Conservation (phyloP, 2,113 vertebrate species). For the Heterocephalus glaber region DNA sequence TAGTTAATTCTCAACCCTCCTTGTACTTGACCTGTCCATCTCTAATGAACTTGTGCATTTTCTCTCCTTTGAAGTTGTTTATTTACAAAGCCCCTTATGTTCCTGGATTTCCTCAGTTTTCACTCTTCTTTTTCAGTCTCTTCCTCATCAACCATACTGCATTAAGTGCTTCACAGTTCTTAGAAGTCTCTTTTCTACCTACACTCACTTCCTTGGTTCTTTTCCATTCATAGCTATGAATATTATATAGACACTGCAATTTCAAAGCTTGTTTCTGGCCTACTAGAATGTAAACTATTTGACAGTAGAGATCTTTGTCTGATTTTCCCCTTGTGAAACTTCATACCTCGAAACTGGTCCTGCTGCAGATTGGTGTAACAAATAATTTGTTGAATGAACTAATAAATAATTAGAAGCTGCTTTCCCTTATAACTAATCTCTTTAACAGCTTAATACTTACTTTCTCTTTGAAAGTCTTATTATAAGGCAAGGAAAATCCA, state of each 20-base stretch:
- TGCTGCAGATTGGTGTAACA: background rate
- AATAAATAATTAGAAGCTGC: background rate
- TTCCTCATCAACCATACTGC: background rate
- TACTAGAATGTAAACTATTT: background rate
- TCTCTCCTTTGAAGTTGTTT: constrained; percentile 15
- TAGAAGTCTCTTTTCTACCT: background rate
- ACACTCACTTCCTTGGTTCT: background rate
- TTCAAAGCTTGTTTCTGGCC: background rate
- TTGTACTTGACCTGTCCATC: background rate
- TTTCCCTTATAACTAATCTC: constrained; percentile 19
- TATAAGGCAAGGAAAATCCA: background rate
- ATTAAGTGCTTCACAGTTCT: background rate
- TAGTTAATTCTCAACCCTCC: background rate
- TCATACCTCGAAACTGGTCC: background rate
- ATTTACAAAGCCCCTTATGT: background rate
- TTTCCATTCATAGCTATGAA: background rate
- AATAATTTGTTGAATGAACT: background rate
- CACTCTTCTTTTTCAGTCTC: background rate
- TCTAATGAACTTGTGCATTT: background rate
- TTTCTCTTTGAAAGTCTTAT: constrained; percentile 20
- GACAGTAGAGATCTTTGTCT: background rate
- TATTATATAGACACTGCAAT: background rate
- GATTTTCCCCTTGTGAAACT: background rate
- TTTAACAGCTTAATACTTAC: constrained; percentile 43
- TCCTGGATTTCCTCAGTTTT: background rate